Evolutionary conservation across 2,888 invertebrate species (phyloP), one percentile per base, ranked within the genome.

Genomic region (Plagodis pulveraria): DNA sequence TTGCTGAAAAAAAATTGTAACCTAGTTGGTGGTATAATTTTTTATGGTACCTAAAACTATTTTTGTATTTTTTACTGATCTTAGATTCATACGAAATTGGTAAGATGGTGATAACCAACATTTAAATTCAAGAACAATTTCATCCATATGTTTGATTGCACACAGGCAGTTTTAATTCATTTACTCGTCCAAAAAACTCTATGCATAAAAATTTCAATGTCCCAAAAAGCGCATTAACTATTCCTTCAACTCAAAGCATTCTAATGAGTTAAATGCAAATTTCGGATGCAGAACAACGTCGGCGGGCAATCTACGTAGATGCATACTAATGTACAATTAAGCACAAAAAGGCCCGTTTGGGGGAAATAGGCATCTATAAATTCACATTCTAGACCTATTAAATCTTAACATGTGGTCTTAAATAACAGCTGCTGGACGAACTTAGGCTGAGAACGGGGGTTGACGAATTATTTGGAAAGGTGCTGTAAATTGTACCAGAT

Each of bases 281-380:
- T 49, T 57, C 46, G 49, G 53, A 53, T 65, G 59, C 69, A 59
- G 58, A 67, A 63, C 62, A 65, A 67, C 63, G 50, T 38, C 54
- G 62, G 56, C 58, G 58, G 53, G 63, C 63, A 67, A 65, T 70
- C 60, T 69, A 65, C 63, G 66, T 68, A 72, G 70, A 66, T 71
- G 65, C 71, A 67, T 73, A 75, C 69, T 74, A 69, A 74, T 71
- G 67, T 63, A 71, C 67, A 67, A 66, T 74, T 74, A 70, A 68
- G 61, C 63, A 36, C 42, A 62, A 70, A 66, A 68, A 66, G 58
- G 56, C 58, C 66, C 65, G 66, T 72, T 70, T 71, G 57, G 63
- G 58, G 58, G 53, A 60, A 54, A 34, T 56, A 52, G 46, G 8
- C 56, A 51, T 51, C 35, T 42, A 22, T 44, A 40, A 65, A 65